Percentiles rank a stretch among this genome's conserved stretches.
These are phyloP conservation scores for Apogon talboti DNA, from an alignment of 2,797 vertebrate species.

Conservation along the genomic window DNA sequence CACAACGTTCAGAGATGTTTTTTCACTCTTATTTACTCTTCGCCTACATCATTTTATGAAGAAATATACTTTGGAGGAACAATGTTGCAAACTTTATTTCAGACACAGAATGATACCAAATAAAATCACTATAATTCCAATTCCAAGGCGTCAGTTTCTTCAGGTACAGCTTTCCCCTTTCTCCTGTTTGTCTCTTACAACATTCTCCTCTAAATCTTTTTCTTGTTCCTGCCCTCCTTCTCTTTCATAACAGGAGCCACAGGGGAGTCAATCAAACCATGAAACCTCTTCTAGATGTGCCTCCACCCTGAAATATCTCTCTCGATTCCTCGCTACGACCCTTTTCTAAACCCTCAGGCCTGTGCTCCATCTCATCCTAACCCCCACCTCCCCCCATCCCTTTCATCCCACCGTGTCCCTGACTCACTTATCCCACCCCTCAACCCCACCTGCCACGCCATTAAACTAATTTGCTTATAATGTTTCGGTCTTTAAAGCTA, in stretches of 20 bases:
- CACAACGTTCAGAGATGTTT: not conserved
- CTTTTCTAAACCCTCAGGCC: too few relatives aligned
- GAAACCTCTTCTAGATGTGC: not conserved
- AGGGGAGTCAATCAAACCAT: not conserved
- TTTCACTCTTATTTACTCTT: constrained; percentile 3
- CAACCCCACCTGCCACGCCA: too few relatives aligned
- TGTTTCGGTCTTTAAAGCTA: too few relatives aligned
- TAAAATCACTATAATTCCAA: constrained; percentile 14
- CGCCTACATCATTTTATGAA: not conserved
- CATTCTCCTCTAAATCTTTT: not conserved
- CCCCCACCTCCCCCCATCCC: too few relatives aligned
- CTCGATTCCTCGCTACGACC: too few relatives aligned
- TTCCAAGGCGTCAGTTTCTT: constrained; percentile 10
- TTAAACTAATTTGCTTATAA: too few relatives aligned
- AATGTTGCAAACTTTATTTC: constrained; percentile 3
- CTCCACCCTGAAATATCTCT: too few relatives aligned
- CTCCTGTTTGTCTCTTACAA: constrained; percentile 1
- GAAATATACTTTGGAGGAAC: not conserved
- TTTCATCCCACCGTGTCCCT: too few relatives aligned
- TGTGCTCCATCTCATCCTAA: too few relatives aligned
- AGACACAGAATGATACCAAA: constrained; percentile 5
- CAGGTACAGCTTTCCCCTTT: constrained; percentile 1
- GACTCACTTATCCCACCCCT: too few relatives aligned
- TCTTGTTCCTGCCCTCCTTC: not conserved
- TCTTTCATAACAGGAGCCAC: not conserved